These are phyloP conservation scores for Hydrolagus affinis DNA, from an alignment of 2,113 vertebrate species.

Conservation along the genomic window DNA sequence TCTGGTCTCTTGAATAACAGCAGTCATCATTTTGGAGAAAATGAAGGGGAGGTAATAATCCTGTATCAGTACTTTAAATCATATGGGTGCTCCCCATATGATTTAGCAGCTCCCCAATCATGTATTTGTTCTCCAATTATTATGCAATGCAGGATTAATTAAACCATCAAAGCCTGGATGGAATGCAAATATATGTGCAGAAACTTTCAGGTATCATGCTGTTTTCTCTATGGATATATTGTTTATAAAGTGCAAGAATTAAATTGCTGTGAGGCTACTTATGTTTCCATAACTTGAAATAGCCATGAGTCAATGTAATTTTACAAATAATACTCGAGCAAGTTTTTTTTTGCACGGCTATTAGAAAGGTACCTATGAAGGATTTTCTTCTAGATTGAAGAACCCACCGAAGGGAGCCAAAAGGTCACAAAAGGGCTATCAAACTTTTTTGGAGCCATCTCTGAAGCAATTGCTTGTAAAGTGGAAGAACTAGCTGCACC, in stretches of 20 bases:
- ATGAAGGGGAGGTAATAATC: too few relatives aligned
- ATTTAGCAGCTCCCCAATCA: too few relatives aligned
- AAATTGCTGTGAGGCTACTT: not conserved
- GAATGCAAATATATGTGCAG: not conserved
- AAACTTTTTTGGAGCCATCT: conserved; percentile 23
- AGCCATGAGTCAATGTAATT: too few relatives aligned
- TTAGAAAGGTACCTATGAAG: too few relatives aligned
- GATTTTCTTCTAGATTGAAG: conserved; percentile 13
- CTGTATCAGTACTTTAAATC: not conserved
- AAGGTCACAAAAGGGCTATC: not conserved
- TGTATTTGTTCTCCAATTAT: not conserved
- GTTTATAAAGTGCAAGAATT: not conserved
- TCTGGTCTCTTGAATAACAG: not conserved
- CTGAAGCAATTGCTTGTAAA: not conserved
- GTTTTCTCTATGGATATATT: not conserved
- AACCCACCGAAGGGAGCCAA: not conserved
- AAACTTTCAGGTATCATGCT: not conserved
- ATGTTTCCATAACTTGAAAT: not conserved
- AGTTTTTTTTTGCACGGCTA: too few relatives aligned
- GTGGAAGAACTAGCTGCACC: not conserved
- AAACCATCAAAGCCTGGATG: not conserved
- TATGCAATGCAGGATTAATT: not conserved
- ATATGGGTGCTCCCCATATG: too few relatives aligned
- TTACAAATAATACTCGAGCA: too few relatives aligned
- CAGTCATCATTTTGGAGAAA: not conserved